Evolutionary conservation across 2,113 vertebrate species (phyloP), one percentile per base, ranked within the genome.

Genomic region (Triplophysa dalaica): DNA sequence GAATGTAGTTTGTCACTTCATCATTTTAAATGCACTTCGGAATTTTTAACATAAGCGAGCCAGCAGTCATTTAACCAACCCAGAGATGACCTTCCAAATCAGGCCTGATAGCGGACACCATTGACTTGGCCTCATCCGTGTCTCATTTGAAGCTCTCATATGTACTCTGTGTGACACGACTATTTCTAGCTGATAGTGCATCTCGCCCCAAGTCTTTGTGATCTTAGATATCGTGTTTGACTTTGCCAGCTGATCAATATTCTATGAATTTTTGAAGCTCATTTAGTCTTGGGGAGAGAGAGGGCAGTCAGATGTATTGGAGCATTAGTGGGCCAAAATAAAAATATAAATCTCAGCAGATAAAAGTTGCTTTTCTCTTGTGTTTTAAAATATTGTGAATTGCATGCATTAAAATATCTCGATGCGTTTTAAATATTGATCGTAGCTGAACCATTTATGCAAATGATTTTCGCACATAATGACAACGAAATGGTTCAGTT

Each of bases 231-330:
- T 85, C 81, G 70, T 87, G 80, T 90, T 92, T 89, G 86, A 87
- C 86, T 88, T 90, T 86, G 83, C 85, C 86, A 26, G 65, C 79
- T 81, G 86, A 92, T 93, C 92, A 78, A 92, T 93, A 92, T 83
- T 91, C 90, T 89, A 92, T 93, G 91, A 91, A 92, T 93, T 92
- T 85, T 90, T 88, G 86, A 88, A 89, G 87, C 79, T 80, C 80
- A 81, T 90, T 87, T 85, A 82, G 78, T 82, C 86, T 82, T 68
- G 52, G 61, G 24, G 63, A 78, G 78, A 70, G 78, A 70, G 56
- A 65, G 78, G 50, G 19, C 61, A 62, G 65, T 78, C 68, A 62
- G 26, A 52, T 21, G 14, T 52, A 52, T 70, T 68, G 79, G 69
- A 75, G 62, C 62, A 84, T 76, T 76, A 74, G 72, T 60, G 70